Percentiles rank a stretch among this genome's conserved stretches.
Evolutionary conservation across 2,888 invertebrate genomes (phyloP).

Genomic region (Torymus texanus): DNA sequence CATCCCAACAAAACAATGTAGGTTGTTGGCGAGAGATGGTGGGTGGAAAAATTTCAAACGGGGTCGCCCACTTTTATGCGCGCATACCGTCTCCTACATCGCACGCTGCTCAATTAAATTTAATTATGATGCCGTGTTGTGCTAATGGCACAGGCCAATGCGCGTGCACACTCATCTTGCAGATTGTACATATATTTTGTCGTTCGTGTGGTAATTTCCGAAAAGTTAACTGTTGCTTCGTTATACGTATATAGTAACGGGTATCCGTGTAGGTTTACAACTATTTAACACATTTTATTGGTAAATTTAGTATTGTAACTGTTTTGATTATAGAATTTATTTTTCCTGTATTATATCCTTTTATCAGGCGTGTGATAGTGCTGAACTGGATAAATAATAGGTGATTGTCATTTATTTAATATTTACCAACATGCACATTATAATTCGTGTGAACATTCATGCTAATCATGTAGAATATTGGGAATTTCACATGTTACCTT

Average conservation of each 20-base stretch:
- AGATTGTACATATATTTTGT: not conserved
- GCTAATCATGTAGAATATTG: no score
- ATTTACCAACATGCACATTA: no score
- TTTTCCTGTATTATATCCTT: no score
- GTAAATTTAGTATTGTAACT: no score
- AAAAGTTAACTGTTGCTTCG: not conserved
- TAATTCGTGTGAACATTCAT: no score
- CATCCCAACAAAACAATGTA: constrained; percentile 15
- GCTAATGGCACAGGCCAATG: not conserved
- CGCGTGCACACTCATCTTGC: not conserved
- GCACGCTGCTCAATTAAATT: constrained; percentile 36
- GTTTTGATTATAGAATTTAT: no score
- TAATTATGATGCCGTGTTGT: constrained; percentile 26
- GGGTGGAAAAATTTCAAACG: constrained; percentile 40
- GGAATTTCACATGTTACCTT: no score
- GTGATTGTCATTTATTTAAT: no score
- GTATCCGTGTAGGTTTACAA: no score
- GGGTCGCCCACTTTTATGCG: constrained; percentile 48
- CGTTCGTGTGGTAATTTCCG: not conserved
- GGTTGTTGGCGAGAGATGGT: constrained; percentile 13
- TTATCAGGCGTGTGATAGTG: not conserved
- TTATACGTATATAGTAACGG: no score
- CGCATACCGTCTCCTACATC: constrained; percentile 5
- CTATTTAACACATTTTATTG: no score
- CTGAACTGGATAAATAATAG: no score